Evolutionary conservation across 2,888 invertebrate species (phyloP).

Genomic region (Myathropa florea): DNA sequence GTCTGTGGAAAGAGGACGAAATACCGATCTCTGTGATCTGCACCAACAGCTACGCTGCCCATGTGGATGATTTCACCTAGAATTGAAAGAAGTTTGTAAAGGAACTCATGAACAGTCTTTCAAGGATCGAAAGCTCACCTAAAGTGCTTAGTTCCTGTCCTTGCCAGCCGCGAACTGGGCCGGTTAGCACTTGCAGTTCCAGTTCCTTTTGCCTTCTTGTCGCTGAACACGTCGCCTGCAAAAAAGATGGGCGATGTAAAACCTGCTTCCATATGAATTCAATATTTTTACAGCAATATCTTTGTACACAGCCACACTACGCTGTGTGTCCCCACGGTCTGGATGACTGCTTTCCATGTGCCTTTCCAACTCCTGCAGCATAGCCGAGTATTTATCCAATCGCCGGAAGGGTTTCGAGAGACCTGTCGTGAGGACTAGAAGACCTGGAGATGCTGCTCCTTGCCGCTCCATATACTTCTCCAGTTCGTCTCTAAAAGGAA

Average conservation of each 20-base stretch:
- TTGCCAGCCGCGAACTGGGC: slow-evolving; percentile 97
- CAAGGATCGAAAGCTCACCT: slow-evolving; percentile 68
- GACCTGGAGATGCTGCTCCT: slow-evolving; percentile 92
- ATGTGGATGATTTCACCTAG: slow-evolving; percentile 93
- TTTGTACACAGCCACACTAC: slow-evolving; percentile 96
- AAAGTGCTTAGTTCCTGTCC: slow-evolving; percentile 86
- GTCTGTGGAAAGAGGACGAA: slow-evolving; percentile 95
- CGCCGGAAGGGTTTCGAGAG: slow-evolving; percentile 97
- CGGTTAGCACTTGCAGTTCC: slow-evolving; percentile 96
- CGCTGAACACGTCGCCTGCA: slow-evolving; percentile 92
- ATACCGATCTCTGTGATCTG: slow-evolving; percentile 93
- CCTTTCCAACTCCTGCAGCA: slow-evolving; percentile 96
- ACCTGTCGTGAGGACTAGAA: slow-evolving; percentile 94
- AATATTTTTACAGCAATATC: slow-evolving; percentile 91
- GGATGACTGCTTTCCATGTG: slow-evolving; percentile 97
- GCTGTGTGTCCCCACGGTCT: slow-evolving; percentile 97
- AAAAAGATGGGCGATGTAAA: slow-evolving; percentile 53
- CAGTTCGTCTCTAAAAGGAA: slow-evolving; percentile 86
- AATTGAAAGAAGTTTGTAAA: slow-evolving; percentile 79
- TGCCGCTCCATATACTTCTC: slow-evolving; percentile 93
- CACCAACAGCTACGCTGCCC: slow-evolving; percentile 94
- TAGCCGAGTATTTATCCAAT: slow-evolving; percentile 95
- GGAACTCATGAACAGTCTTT: not conserved
- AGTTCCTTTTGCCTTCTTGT: slow-evolving; percentile 96
- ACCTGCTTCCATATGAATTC: not conserved